phyloP scores from a whole-genome alignment of 2,888 invertebrate genomes.

The Micropterix aruncella region DNA sequence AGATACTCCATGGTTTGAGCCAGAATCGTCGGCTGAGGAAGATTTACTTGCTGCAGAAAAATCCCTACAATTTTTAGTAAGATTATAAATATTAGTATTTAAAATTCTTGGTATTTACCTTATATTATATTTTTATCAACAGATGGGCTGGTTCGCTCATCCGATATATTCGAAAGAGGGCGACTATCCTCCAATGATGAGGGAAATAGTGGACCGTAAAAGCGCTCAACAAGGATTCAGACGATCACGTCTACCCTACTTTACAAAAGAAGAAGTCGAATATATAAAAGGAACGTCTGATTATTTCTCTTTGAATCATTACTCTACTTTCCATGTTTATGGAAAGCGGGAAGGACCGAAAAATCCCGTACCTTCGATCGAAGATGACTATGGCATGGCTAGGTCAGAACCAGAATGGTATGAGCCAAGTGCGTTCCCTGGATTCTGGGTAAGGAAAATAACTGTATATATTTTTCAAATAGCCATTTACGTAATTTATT shows the following conservation, averaged over 20 bases:
- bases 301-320: constrained; percentile 3
- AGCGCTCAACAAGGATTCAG: constrained; percentile 2
- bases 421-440: too few species aligned
- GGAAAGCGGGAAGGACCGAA: background rate
- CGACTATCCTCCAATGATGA: constrained; percentile 1
- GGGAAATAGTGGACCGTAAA: background rate
- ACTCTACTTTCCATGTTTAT: background rate
- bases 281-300: background rate
- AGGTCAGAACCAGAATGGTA: too few species aligned
- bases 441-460: too few species aligned
- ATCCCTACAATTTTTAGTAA: background rate
- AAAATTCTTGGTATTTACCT: too few species aligned
- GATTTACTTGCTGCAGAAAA: background rate
- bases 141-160: constrained; percentile 2
- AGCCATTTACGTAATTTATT: too few species aligned
- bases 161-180: constrained; percentile 2
- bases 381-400: too few species aligned
- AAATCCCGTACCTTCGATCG: constrained; percentile 3
- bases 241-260: background rate
- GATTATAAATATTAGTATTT: too few species aligned
- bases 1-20: background rate
- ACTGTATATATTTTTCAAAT: too few species aligned
- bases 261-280: constrained; percentile 1
- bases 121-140: too few species aligned
- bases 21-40: background rate